phyloP scores from a whole-genome alignment of 2,113 vertebrate genomes.

The Chroicocephalus ridibundus region DNA sequence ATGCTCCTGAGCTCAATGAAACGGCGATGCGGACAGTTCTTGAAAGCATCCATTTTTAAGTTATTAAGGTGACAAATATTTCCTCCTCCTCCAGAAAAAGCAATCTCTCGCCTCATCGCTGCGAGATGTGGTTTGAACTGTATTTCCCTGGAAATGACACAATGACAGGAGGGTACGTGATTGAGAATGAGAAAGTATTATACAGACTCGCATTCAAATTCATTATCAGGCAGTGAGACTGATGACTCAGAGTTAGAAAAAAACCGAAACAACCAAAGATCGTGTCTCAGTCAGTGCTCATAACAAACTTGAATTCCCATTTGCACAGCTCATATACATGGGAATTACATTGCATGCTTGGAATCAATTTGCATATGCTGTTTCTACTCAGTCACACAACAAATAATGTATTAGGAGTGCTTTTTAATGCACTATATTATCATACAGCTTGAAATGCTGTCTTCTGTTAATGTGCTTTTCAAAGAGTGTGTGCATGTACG shows the following conservation, averaged over 20 bases:
- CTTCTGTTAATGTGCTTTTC: not conserved
- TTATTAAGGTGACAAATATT: conserved; percentile 38
- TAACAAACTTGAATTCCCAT: conserved; percentile 41
- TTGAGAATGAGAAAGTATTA: conserved; percentile 33
- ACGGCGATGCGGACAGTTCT: not conserved
- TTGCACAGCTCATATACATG: conserved; percentile 40
- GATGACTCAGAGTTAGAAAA: conserved; percentile 45
- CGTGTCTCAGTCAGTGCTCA: conserved; percentile 30
- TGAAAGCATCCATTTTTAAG: not conserved
- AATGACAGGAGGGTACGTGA: not conserved
- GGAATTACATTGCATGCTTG: not conserved
- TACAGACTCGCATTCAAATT: conserved; percentile 28
- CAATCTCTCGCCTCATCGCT: conserved; percentile 11
- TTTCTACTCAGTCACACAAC: conserved; percentile 47
- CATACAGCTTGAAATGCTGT: conserved; percentile 6
- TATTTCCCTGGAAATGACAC: conserved; percentile 41
- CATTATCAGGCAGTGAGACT: conserved; percentile 43
- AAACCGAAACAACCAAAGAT: conserved; percentile 13
- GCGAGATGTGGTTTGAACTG: not conserved
- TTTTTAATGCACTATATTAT: conserved; percentile 10
- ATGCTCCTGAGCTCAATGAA: not conserved
- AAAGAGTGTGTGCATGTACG: not conserved
- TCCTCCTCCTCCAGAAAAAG: not conserved
- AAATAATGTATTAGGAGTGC: conserved; percentile 42
- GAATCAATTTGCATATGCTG: conserved; percentile 49